Percentiles rank a stretch among this genome's conserved stretches.
phyloP scores from a whole-genome alignment of 2,113 vertebrate genomes.

The Macquaria ambigua region DNA sequence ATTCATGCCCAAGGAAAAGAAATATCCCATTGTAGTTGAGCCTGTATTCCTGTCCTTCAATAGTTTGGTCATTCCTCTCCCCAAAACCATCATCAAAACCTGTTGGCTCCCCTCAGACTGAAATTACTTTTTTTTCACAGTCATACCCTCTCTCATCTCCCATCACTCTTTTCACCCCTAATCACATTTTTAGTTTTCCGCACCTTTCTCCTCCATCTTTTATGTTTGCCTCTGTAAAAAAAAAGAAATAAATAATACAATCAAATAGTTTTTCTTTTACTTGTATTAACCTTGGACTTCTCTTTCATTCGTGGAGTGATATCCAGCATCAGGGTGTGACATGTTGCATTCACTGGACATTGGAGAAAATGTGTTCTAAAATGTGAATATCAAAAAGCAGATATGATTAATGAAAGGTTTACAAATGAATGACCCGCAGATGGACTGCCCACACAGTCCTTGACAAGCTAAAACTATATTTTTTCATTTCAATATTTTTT shows the following conservation, averaged over 20 bases:
- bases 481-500: too few species aligned
- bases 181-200: background rate
- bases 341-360: background rate
- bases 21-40: background rate
- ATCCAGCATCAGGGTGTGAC: background rate
- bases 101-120: background rate
- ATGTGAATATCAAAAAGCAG: background rate
- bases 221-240: background rate
- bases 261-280: background rate
- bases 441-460: too few species aligned
- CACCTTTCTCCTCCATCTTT: background rate
- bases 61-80: background rate
- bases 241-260: background rate
- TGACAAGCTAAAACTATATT: too few species aligned
- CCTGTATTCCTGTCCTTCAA: background rate
- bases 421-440: background rate
- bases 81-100: background rate
- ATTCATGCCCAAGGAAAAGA: background rate
- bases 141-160: background rate
- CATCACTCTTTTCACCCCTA: background rate
- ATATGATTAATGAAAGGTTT: background rate
- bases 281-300: background rate
- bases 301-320: background rate
- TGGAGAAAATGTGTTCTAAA: background rate
- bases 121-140: background rate